Evolutionary conservation across 2,888 invertebrate species (phyloP).

Genomic region (Cecidostiba fungosa): DNA sequence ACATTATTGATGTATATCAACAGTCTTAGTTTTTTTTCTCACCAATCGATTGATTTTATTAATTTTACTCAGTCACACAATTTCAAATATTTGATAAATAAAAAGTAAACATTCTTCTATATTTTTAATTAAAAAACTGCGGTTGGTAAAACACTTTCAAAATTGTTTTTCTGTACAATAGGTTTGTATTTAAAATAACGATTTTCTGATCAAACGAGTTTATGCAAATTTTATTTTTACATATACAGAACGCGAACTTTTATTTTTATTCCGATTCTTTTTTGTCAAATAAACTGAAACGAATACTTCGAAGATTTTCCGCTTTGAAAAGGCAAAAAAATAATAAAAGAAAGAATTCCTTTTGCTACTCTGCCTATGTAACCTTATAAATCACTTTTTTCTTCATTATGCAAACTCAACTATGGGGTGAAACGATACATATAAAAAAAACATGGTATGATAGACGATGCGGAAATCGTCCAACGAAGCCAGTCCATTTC

Average conservation of each 20-base stretch:
- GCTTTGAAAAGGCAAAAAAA: conserved; percentile 27
- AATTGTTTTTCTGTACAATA: neutral
- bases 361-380: conserved; percentile 39
- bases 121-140: neutral
- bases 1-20: conserved; percentile 56
- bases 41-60: conserved; percentile 30
- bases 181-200: conserved; percentile 8
- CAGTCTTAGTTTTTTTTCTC: conserved; percentile 59
- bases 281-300: conserved; percentile 6
- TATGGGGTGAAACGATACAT: conserved; percentile 42
- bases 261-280: conserved; percentile 13
- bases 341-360: conserved; percentile 40
- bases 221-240: conserved; percentile 18
- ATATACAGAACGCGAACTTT: conserved; percentile 38
- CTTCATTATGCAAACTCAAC: conserved; percentile 44
- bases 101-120: neutral
- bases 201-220: conserved; percentile 27
- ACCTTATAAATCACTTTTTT: conserved; percentile 26
- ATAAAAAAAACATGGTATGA: conserved; percentile 48
- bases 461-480: conserved; percentile 56
- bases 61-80: conserved; percentile 34
- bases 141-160: neutral
- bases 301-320: conserved; percentile 9
- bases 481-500: conserved; percentile 69
- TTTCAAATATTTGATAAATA: conserved; percentile 27